Evolutionary conservation across 2,888 invertebrate genomes (phyloP), one percentile per base, ranked within the genome.

Genomic region (Andrena marginata): DNA sequence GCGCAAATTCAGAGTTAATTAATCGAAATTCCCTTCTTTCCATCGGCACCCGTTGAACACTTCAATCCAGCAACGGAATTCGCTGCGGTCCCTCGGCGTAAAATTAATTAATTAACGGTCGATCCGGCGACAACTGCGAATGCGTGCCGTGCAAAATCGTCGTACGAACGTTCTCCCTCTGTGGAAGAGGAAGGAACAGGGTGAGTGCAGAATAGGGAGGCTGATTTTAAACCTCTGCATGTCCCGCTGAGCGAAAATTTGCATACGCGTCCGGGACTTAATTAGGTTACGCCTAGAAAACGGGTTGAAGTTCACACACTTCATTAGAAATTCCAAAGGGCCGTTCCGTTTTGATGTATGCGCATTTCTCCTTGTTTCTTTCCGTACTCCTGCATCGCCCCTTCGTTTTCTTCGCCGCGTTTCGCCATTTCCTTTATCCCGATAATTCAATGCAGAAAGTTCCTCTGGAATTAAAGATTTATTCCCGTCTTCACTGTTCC

Each of bases 261-360:
- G 92, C 93, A 93, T 93, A 89, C 91, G 89, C 88, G 90, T 88
- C 85, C 84, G 87, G 85, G 88, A 92, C 89, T 93, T 93, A 93
- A 93, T 93, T 93, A 93, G 91, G 93, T 92, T 92, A 92, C 89
- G 74, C 87, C 87, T 73, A 86, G 86, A 87, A 90, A 89, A 92
- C 91, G 91, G 92, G 90, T 91, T 89, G 89, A 85, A 91, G 93
- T 93, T 93, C 93, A 92, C 93, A 93, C 93, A 91, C 90, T 90
- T 92, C 92, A 92, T 93, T 92, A 92, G 89, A 89, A 91, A 92
- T 93, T 93, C 93, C 90, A 81, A 82, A 88, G 87, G 89, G 89
- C 83, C 82, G 87, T 86, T 82, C 75, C 85, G 73, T 84, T 77
- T 82, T 64, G 69, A 86, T 78, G 77, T 77, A 74, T 56, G 72